A percentile compares a stretch with the other conserved stretches of the same genome.
These are phyloP conservation scores for Drosophila paracracens DNA, from an alignment of 2,888 invertebrate species.

Conservation along the genomic window DNA sequence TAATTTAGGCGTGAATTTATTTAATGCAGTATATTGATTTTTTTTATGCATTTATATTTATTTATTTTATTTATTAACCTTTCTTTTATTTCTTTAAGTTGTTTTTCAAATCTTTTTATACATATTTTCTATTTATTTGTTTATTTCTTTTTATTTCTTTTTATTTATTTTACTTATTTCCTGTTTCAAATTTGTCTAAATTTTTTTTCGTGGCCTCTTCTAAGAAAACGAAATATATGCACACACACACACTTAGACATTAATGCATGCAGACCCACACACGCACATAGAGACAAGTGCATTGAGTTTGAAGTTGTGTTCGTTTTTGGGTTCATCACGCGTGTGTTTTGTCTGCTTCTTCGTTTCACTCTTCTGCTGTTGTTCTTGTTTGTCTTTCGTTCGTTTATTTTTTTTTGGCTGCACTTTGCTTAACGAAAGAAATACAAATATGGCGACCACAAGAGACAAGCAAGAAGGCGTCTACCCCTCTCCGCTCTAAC, in stretches of 20 bases:
- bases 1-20: neutral
- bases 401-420: slow-evolving; percentile 33
- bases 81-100: neutral
- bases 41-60: neutral
- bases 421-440: slow-evolving; percentile 39
- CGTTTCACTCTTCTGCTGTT: slow-evolving; percentile 11
- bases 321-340: slow-evolving; percentile 50
- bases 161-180: neutral
- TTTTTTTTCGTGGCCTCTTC: neutral
- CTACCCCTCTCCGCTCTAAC: slow-evolving; percentile 20
- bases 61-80: too few species aligned
- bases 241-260: neutral
- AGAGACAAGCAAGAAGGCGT: slow-evolving; percentile 20
- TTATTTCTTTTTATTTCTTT: neutral
- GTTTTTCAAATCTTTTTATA: neutral
- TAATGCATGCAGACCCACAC: neutral
- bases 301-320: slow-evolving; percentile 28
- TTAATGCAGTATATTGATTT: neutral
- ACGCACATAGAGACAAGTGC: neutral
- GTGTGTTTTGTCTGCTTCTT: neutral
- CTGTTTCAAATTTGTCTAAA: neutral
- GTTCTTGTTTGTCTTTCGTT: slow-evolving; percentile 13
- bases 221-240: neutral
- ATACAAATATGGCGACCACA: slow-evolving; percentile 51
- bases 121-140: neutral